A percentile compares a stretch with the other conserved stretches of the same genome.
Conservation (phyloP, 2,113 vertebrate species). For the Hucho hucho region DNA sequence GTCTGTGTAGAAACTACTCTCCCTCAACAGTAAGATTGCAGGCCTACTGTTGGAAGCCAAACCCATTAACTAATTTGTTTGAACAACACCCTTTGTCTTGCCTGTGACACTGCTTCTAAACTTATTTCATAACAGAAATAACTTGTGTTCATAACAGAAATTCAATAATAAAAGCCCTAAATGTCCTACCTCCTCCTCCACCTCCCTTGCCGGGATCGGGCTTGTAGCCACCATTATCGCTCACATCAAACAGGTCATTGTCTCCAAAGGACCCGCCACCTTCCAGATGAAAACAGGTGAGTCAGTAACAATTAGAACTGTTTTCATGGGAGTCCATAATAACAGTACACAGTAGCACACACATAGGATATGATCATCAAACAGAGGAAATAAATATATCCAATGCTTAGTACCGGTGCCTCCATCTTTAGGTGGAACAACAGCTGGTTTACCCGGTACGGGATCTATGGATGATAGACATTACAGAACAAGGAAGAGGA, state of each 20-base stretch:
- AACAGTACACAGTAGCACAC: no score
- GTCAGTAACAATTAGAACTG: no score
- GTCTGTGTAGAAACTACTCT: background rate
- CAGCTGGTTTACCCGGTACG: conserved; percentile 45
- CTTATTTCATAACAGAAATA: no score
- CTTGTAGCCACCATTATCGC: conserved; percentile 34
- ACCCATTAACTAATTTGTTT: no score
- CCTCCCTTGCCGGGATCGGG: conserved; percentile 56
- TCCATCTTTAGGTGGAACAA: conserved; percentile 15
- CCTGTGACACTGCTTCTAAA: no score
- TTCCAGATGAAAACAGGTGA: conserved; percentile 17
- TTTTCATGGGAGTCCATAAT: no score
- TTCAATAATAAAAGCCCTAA: background rate
- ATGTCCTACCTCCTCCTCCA: conserved; percentile 46
- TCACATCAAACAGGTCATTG: conserved; percentile 25
- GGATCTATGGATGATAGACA: conserved; percentile 33
- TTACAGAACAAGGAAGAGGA: no score
- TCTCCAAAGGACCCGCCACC: conserved; percentile 56
- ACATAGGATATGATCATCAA: background rate
- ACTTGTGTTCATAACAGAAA: background rate
- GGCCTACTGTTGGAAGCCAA: no score
- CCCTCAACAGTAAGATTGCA: no score
- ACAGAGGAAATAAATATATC: background rate
- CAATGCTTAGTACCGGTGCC: conserved; percentile 45
- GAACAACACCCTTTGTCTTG: no score